A percentile compares a stretch with the other conserved stretches of the same genome.
Evolutionary conservation across 1,140 invertebrate genomes (phyloP).

Genomic region (Acyrthosiphon pisum): DNA sequence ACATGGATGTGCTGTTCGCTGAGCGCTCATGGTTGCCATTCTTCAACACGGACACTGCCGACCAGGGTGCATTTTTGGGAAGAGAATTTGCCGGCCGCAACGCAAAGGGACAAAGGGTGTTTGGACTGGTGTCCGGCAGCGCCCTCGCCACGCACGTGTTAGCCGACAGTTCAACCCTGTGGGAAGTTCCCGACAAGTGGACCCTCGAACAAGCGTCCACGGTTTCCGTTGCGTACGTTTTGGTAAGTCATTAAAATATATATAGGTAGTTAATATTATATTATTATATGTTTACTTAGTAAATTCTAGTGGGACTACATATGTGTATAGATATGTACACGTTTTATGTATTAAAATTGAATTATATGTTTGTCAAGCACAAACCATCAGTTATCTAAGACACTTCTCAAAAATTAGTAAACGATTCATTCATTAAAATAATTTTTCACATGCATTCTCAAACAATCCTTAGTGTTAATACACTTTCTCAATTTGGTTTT

Average conservation of each 20-base stretch:
- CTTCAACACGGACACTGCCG: constrained; percentile 83
- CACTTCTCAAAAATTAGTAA: background rate
- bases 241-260: constrained; percentile 65
- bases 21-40: constrained; percentile 89
- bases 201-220: constrained; percentile 90
- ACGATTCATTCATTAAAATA: background rate
- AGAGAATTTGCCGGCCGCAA: constrained; percentile 92
- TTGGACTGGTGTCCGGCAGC: constrained; percentile 89
- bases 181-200: constrained; percentile 89
- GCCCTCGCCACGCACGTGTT: constrained; percentile 90
- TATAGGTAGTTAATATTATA: background rate
- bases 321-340: background rate
- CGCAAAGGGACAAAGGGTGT: constrained; percentile 77
- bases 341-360: background rate
- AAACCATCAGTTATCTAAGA: background rate
- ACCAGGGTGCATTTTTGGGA: constrained; percentile 77
- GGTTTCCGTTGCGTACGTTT: constrained; percentile 91
- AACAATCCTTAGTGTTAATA: background rate
- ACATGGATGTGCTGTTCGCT: constrained; percentile 95
- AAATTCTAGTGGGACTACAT: background rate
- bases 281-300: background rate
- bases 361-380: background rate
- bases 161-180: constrained; percentile 83
- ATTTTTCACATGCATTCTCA: background rate
- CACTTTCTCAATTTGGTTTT: background rate